Evolutionary conservation across 2,888 invertebrate species (phyloP).

Genomic region (Plebejus argus): DNA sequence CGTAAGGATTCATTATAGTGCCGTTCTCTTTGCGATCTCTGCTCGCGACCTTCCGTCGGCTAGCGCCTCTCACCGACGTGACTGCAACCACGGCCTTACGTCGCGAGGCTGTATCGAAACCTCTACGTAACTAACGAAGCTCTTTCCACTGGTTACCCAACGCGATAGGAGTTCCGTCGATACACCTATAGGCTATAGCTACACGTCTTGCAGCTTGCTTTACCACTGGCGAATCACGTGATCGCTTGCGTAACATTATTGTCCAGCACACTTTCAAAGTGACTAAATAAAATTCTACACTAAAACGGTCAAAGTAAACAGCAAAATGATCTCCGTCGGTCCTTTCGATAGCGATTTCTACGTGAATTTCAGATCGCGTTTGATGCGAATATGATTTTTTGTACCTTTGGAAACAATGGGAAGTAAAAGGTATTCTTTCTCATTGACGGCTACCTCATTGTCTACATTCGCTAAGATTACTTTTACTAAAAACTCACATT

Average conservation of each 20-base stretch:
- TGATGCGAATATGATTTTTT: conserved; percentile 35
- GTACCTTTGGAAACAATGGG: conserved; percentile 39
- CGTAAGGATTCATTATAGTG: conserved; percentile 74
- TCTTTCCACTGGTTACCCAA: conserved; percentile 78
- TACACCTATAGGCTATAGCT: conserved; percentile 62
- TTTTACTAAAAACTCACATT: conserved; percentile 55
- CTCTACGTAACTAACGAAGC: conserved; percentile 78
- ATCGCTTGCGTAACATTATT: conserved; percentile 70
- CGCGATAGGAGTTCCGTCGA: conserved; percentile 73
- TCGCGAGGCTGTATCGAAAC: conserved; percentile 80
- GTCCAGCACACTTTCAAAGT: conserved; percentile 47
- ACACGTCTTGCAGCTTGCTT: conserved; percentile 57
- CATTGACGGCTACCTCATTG: conserved; percentile 27
- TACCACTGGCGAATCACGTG: conserved; percentile 72
- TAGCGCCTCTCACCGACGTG: conserved; percentile 79
- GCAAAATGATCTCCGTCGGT: not conserved
- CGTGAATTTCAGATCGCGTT: conserved; percentile 13
- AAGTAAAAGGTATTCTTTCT: conserved; percentile 40
- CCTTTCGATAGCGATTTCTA: conserved; percentile 10
- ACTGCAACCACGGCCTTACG: conserved; percentile 79
- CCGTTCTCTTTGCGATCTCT: conserved; percentile 73
- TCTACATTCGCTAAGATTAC: conserved; percentile 45
- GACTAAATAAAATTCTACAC: conserved; percentile 35
- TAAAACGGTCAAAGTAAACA: conserved; percentile 8
- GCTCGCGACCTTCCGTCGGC: conserved; percentile 75